phyloP scores from a whole-genome alignment of 2,797 vertebrate genomes.

The Sebastes iracundus region DNA sequence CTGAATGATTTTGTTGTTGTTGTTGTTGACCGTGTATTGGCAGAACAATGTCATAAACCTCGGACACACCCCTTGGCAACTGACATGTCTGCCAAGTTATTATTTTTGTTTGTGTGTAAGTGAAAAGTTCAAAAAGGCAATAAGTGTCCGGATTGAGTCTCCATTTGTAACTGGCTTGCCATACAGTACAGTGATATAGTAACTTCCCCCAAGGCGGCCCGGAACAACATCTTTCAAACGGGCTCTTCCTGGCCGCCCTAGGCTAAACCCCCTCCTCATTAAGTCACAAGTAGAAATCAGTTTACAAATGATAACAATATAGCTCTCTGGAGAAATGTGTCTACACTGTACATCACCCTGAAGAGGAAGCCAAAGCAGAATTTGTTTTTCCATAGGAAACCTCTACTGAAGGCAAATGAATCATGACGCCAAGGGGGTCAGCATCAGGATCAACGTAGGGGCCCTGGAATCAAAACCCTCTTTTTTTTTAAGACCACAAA shows the following conservation, averaged over 20 bases:
- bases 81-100: constrained; percentile 58
- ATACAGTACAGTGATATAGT: constrained; percentile 89
- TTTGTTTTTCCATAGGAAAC: constrained; percentile 90
- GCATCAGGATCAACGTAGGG: constrained; percentile 80
- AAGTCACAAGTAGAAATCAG: constrained; percentile 86
- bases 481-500: constrained; percentile 77
- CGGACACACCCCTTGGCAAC: constrained; percentile 34
- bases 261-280: constrained; percentile 77
- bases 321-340: constrained; percentile 86
- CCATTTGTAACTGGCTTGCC: constrained; percentile 85
- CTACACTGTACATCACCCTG: constrained; percentile 89
- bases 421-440: constrained; percentile 80
- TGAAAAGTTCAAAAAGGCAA: constrained; percentile 79
- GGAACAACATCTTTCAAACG: constrained; percentile 59
- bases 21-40: constrained; percentile 62
- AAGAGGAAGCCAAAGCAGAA: constrained; percentile 88
- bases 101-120: constrained; percentile 64
- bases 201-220: constrained; percentile 77
- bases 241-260: constrained; percentile 71
- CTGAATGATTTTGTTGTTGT: constrained; percentile 57
- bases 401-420: constrained; percentile 89
- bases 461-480: constrained; percentile 81
- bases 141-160: constrained; percentile 84
- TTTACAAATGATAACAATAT: constrained; percentile 86
- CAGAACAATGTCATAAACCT: constrained; percentile 57